Percentiles rank a stretch among this genome's conserved stretches.
These are phyloP conservation scores for Drosophila dunni DNA, from an alignment of 1,140 invertebrate species.

Conservation along the genomic window DNA sequence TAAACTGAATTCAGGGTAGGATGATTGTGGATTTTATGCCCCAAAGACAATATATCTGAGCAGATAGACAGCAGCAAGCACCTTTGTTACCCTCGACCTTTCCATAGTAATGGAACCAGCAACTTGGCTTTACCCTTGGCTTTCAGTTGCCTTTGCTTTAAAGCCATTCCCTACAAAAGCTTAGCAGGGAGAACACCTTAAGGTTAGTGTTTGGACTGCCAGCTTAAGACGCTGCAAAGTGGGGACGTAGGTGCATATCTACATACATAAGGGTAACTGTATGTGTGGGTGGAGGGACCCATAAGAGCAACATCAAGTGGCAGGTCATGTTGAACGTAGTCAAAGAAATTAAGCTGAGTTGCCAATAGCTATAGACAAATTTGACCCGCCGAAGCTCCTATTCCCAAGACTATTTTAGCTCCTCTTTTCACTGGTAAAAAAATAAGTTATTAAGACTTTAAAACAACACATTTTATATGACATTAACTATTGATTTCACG, in stretches of 20 bases:
- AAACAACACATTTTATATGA: no score
- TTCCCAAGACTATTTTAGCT: not conserved
- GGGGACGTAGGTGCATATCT: not conserved
- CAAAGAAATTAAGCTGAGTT: slow-evolving; percentile 48
- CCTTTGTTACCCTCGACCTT: slow-evolving; percentile 11
- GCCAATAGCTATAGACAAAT: slow-evolving; percentile 29
- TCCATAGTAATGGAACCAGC: slow-evolving; percentile 16
- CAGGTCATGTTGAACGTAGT: slow-evolving; percentile 49
- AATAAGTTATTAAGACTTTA: no score
- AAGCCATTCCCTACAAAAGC: not conserved
- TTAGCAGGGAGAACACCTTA: not conserved
- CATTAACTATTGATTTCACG: no score
- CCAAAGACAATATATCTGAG: slow-evolving; percentile 6
- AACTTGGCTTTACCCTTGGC: slow-evolving; percentile 24
- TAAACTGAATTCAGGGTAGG: not conserved
- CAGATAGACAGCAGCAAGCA: not conserved
- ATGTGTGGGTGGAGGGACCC: not conserved
- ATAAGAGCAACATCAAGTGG: slow-evolving; percentile 37
- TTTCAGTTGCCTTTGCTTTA: slow-evolving; percentile 20
- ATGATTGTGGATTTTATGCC: slow-evolving; percentile 18
- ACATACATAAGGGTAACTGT: no score
- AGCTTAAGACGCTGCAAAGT: slow-evolving; percentile 9
- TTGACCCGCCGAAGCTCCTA: slow-evolving; percentile 19
- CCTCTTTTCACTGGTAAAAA: no score
- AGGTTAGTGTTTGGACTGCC: slow-evolving; percentile 10